Evolutionary conservation across 2,888 invertebrate species (phyloP), one percentile per base, ranked within the genome.

Genomic region (Sesia apiformis): DNA sequence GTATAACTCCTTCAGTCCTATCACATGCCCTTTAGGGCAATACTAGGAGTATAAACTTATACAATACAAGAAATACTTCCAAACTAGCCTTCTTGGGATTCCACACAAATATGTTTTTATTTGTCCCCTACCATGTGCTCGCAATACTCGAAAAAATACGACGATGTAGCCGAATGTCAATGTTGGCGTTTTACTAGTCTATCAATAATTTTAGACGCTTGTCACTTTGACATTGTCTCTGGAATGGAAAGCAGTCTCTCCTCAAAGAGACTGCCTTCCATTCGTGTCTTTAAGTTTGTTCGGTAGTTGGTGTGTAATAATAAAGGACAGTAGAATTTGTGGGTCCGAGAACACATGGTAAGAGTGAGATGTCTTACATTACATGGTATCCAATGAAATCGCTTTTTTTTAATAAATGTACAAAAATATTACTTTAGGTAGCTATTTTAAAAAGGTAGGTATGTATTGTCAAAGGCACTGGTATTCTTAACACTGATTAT

Each of bases 391-490:
- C 63, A 67, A 67, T 75, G 76, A 79, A 81, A 78, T 78, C 71
- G 76, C 67, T 52, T 75, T 76, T 73, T 72, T 66, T 65, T 76
- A 79, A 80, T 65, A 85, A 78, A 75, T 80, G 79, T 88, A 88
- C 78, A 87, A 88, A 88, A 88, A 88, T 87, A 89, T 86, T 70
- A 76, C 62, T 81, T 78, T 78, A 78, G 70, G 67, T 70, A 78
- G 73, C 72, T 82, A 81, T 81, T 81, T 78, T 76, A 39, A n/a
- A 80, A 66, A 81, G 75, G 82, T 84, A 86, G 84, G 88, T 89
- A 87, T 88, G 87, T 86, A 81, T 86, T 80, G 81, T 83, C 74
- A 74, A 89, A 89, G 89, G 89, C 89, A 88, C 89, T 89, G 88
- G 87, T 86, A 81, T 74, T 70, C 73, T 76, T 81, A 77, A 64